These are phyloP conservation scores for Drosophila colorata DNA, from an alignment of 2,888 invertebrate genomes.

Conservation along the genomic window DNA sequence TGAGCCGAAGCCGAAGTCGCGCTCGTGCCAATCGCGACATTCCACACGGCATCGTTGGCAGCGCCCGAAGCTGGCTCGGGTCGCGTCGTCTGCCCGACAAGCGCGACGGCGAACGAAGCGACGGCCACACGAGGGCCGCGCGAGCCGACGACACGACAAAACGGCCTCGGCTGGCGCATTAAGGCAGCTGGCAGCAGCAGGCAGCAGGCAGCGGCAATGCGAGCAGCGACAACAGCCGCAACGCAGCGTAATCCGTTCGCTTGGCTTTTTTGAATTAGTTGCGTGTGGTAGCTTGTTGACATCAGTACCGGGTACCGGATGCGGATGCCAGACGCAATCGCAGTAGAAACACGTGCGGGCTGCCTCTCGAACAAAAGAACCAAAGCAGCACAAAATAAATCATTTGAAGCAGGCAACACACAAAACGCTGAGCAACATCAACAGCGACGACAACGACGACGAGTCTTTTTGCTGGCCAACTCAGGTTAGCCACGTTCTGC, in stretches of 20 bases:
- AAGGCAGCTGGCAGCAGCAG: slow-evolving; percentile 18
- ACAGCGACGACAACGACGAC: neutral
- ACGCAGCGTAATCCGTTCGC: slow-evolving; percentile 80
- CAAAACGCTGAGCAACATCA: slow-evolving; percentile 7
- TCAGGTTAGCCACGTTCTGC: slow-evolving; percentile 1
- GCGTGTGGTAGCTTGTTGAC: slow-evolving; percentile 83
- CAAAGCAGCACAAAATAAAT: slow-evolving; percentile 8
- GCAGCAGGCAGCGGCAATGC: slow-evolving; percentile 20
- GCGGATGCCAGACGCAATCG: slow-evolving; percentile 63
- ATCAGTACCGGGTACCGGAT: slow-evolving; percentile 82
- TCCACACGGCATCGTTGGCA: too few species aligned
- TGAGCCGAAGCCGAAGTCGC: slow-evolving; percentile 26
- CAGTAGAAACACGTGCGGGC: slow-evolving; percentile 54
- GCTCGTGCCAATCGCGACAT: neutral
- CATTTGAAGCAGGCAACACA: neutral
- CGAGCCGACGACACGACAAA: neutral
- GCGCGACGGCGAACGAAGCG: neutral
- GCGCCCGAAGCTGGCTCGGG: slow-evolving; percentile 1
- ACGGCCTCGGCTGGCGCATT: neutral
- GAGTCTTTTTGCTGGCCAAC: neutral
- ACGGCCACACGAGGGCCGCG: neutral
- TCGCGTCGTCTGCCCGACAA: neutral
- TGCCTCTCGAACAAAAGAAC: slow-evolving; percentile 3
- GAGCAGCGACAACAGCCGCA: slow-evolving; percentile 27
- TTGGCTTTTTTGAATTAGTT: slow-evolving; percentile 82